Conservation (phyloP, 1,140 invertebrate species). For the Myzus persicae region DNA sequence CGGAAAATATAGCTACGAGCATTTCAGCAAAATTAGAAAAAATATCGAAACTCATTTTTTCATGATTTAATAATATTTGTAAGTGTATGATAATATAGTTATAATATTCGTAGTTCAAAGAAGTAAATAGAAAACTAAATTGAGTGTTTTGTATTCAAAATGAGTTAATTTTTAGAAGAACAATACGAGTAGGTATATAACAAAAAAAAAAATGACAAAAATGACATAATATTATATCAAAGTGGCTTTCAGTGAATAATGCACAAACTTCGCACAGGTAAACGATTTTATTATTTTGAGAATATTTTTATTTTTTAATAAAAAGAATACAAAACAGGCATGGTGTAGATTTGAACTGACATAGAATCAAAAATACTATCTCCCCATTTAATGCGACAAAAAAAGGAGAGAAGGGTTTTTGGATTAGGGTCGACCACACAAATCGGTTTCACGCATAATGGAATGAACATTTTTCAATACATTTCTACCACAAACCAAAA, state of each 20-base stretch:
- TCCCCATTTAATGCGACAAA: neutral
- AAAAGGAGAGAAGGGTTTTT: neutral
- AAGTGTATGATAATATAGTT: neutral
- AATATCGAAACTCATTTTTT: neutral
- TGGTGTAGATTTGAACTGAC: neutral
- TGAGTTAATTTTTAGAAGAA: neutral
- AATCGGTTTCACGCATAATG: conserved; percentile 38
- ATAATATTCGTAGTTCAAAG: neutral
- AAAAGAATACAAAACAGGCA: neutral
- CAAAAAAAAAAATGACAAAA: neutral
- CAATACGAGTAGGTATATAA: neutral
- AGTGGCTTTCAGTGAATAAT: neutral
- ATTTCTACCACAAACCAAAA: neutral
- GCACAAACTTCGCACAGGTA: neutral
- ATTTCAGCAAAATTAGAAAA: neutral
- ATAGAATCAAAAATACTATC: conserved; percentile 48
- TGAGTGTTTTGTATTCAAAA: neutral
- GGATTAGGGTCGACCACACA: conserved; percentile 10
- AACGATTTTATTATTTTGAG: neutral
- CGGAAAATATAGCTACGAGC: fast-evolving
- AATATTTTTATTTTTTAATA: neutral
- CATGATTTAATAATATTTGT: neutral
- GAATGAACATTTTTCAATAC: conserved; percentile 20
- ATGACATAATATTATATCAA: neutral
- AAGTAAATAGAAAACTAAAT: neutral